phyloP scores from a whole-genome alignment of 92 coral and sea anemone species.

The Isaurus tuberculatus region DNA sequence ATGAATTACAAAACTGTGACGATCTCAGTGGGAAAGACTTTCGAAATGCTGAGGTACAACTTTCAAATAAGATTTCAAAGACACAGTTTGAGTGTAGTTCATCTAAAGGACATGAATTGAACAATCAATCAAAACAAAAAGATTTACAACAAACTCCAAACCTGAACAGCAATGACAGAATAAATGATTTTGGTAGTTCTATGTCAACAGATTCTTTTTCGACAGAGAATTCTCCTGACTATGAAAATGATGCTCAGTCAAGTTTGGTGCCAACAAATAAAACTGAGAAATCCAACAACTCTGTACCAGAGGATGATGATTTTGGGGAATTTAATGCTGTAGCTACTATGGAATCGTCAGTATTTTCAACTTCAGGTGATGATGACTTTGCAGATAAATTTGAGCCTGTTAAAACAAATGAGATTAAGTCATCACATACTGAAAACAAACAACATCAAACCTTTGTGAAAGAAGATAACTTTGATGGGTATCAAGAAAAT shows the following conservation, averaged over 20 bases:
- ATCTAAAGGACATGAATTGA: not conserved
- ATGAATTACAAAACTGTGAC: not conserved
- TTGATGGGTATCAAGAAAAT: not conserved
- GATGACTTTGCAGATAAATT: not conserved
- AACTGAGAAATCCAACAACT: not conserved
- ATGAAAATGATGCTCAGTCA: not conserved
- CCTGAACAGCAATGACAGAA: not conserved
- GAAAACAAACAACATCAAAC: not conserved
- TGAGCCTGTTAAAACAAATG: not conserved
- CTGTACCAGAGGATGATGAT: constrained; percentile 17
- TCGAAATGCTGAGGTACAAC: not conserved
- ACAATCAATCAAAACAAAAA: not conserved
- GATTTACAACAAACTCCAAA: not conserved
- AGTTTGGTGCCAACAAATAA: not conserved
- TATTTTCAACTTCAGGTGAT: not conserved
- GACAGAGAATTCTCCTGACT: not conserved
- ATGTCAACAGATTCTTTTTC: not conserved
- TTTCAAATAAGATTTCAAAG: not conserved
- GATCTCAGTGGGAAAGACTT: not conserved
- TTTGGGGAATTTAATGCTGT: constrained; percentile 31
- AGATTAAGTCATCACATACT: not conserved
- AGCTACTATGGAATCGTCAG: not conserved
- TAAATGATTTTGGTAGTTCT: constrained; percentile 1
- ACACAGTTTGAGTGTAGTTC: not conserved
- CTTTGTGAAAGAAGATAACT: not conserved